Evolutionary conservation across 2,888 invertebrate species (phyloP), one percentile per base, ranked within the genome.

Genomic region (Drosophila fungiperda): DNA sequence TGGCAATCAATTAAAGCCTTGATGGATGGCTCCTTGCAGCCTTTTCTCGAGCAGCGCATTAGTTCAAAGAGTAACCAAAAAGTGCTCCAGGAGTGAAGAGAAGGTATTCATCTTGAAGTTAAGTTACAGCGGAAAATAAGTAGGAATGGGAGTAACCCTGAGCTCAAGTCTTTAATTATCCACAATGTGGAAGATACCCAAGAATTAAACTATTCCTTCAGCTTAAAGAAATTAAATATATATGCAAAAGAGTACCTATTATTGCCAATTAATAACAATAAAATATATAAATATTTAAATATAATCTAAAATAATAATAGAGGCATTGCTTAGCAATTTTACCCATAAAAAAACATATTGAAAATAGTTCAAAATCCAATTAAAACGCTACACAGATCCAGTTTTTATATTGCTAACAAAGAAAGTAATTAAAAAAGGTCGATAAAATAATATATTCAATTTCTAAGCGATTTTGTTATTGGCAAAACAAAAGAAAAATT

Each of bases 1-100:
- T 38, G 67, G 74, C 73, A 61, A 89, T 85, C 78, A 89, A 87
- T 89, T 81, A 73, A 73, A 45, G 67, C 2, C 52, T 66, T 89
- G 89, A 84, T 83, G 74, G 74, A 78, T 77, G 55, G 48, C 49
- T 42, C 26, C 50, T 20, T 23, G 20, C 29, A 55, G 36, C 36
- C 35, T n/a, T 32, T 50, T 23, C 33, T 60, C 48, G 17, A 11
- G 64, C 50, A 48, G 17, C 55, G 33, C 20, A 8, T 26, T 35
- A 52, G 48, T 48, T 57, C 15, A 23, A 58, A 33, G 20, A n/a
- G 15, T 50, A 36, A 12, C 23, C 20, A 36, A 12, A 45, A 33
- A 50, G 26, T n/a, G 7, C 29, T n/a, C 17, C 29, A 29, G 8
- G n/a, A 6, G 7, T 32, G 32, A 29, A 29, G 29, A 26, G 36